These are phyloP conservation scores for Hermaeophaga mercurialis DNA, from an alignment of 2,888 invertebrate species.

Conservation along the genomic window DNA sequence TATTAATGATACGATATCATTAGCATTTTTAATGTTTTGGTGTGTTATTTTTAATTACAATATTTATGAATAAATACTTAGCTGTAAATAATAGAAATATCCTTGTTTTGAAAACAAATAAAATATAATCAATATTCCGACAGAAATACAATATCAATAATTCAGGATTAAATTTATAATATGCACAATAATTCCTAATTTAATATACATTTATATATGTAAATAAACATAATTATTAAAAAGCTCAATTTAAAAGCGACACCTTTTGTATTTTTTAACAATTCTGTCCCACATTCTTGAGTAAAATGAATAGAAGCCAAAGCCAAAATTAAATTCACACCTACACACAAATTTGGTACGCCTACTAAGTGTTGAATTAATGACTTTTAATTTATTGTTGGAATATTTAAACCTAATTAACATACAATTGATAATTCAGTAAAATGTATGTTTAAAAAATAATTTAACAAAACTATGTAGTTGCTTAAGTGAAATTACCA, in stretches of 20 bases:
- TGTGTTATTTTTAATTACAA: no score
- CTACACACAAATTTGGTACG: constrained; percentile 31
- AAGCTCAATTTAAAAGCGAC: constrained; percentile 8
- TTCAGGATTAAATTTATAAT: not conserved
- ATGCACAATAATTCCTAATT: constrained; percentile 3
- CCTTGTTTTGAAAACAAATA: no score
- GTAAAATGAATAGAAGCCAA: constrained; percentile 20
- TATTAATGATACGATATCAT: no score
- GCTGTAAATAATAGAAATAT: no score
- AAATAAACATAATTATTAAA: constrained; percentile 5
- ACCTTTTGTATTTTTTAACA: constrained; percentile 17
- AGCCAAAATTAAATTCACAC: constrained; percentile 33
- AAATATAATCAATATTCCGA: no score
- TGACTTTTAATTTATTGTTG: constrained; percentile 35
- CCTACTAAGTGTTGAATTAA: constrained; percentile 27
- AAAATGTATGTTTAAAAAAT: constrained; percentile 29
- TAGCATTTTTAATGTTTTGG: no score
- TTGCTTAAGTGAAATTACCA: constrained; percentile 8
- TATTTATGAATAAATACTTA: no score
- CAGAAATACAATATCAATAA: no score
- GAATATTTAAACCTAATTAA: constrained; percentile 34
- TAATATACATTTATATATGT: constrained; percentile 1
- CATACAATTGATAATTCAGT: constrained; percentile 36
- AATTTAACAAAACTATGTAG: constrained; percentile 22
- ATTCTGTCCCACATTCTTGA: constrained; percentile 22